Percentiles rank a stretch among this genome's conserved stretches.
These are phyloP conservation scores for Rhinichthys osculus DNA, from an alignment of 2,797 vertebrate genomes.

Conservation along the genomic window DNA sequence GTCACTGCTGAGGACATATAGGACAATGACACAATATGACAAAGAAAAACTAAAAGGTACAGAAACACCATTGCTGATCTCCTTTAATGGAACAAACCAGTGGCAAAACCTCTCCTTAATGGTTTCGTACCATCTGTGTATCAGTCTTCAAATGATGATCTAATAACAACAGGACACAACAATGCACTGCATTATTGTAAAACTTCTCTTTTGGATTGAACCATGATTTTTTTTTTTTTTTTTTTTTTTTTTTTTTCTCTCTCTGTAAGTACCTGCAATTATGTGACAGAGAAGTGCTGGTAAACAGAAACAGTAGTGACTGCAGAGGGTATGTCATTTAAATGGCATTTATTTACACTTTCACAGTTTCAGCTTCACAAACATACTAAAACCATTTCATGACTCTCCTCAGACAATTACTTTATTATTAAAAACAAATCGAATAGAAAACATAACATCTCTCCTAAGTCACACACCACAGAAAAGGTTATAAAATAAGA, in stretches of 20 bases:
- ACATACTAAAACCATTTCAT: not conserved
- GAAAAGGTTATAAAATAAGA: not conserved
- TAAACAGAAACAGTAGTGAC: not conserved
- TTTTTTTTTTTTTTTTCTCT: no score
- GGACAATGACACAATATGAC: not conserved
- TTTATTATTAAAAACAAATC: not conserved
- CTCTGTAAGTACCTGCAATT: not conserved
- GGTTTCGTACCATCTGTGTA: not conserved
- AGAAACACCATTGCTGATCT: not conserved
- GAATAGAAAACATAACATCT: not conserved
- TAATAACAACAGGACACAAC: not conserved
- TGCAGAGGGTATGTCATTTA: not conserved
- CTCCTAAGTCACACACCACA: not conserved
- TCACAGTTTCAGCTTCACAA: not conserved
- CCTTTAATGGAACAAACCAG: not conserved
- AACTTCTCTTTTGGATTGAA: slow-evolving; percentile 17
- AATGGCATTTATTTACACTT: not conserved
- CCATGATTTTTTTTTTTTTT: not conserved
- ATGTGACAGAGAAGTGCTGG: not conserved
- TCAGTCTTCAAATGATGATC: not conserved
- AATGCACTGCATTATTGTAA: not conserved
- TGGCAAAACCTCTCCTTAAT: not conserved
- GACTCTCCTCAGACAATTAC: not conserved
- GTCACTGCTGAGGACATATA: not conserved
- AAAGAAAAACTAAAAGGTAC: not conserved